Evolutionary conservation across 2,797 vertebrate genomes (phyloP), one percentile per base, ranked within the genome.

Genomic region (Lepilemur septentrionalis): DNA sequence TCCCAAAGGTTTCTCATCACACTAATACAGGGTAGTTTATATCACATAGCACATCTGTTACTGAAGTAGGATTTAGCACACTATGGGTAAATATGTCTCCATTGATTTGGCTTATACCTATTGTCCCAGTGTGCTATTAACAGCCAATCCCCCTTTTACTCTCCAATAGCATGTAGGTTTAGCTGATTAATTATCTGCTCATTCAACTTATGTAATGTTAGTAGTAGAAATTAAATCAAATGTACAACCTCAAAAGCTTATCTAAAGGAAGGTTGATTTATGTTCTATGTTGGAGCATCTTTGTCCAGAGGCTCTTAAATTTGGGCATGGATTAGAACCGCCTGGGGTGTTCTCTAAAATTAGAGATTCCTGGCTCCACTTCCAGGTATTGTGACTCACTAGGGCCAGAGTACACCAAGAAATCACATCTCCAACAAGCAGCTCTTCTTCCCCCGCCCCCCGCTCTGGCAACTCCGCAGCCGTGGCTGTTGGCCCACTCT

Each of bases 201-300:
- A 81, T 91, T 93, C 84, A 89, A 38, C 30, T 52, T 23, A n/a
- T 59, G 30, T 65, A 65, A 65, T 65, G n/a, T 65, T 70, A 89
- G 32, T 65, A 61, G 73, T 70, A 91, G n/a, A 38, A 81, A 52
- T 81, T 52, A 88, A 81, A 92, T 87, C 46, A 95, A 96, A 94
- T 55, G 17, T 67, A 3, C 28, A 79, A 59, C 72, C 50, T 79
- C 50, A 59, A 80, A 96, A 35, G 17, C 30, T 69, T 91, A 88
- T 48, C 38, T 76, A 72, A 96, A 83, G 22, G 55, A 55, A 93
- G 55, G 28, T 59, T 59, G 35, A 79, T 86, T 93, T 92, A 61
- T 88, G 15, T 73, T 78, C 9, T 73, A 0, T 59, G 12, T 46
- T 70, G n/a, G 35, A 11, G 14, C 9, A 13, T 78, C 43, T 92